phyloP scores from a whole-genome alignment of 2,888 invertebrate species.

The Nasonia oneida region DNA sequence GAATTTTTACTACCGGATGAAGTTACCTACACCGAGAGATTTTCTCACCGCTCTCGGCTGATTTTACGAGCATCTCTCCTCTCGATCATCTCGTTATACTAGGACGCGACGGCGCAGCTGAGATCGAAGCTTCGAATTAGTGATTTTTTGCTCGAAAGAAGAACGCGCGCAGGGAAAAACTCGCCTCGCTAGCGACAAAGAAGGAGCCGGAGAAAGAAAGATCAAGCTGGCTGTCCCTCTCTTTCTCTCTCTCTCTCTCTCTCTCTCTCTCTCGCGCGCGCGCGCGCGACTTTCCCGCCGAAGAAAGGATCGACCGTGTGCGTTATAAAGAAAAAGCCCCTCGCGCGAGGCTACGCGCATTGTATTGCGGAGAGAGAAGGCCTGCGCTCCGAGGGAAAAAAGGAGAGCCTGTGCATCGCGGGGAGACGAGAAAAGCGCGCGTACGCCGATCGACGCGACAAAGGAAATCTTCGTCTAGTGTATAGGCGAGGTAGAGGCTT shows the following conservation, averaged over 20 bases:
- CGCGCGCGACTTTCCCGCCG: constrained; percentile 36
- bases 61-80: background rate
- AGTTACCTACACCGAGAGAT: background rate
- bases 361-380: background rate
- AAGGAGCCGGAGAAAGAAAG: constrained; percentile 15
- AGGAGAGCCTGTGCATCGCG: background rate
- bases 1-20: constrained; percentile 49
- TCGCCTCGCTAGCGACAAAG: background rate
- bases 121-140: background rate
- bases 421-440: background rate
- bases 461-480: constrained; percentile 44
- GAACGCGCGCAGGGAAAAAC: background rate
- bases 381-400: background rate
- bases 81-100: too few species aligned
- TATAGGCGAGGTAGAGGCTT: background rate
- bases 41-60: background rate
- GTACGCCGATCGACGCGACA: constrained; percentile 40
- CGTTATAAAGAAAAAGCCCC: constrained; percentile 6
- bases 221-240: constrained; percentile 14
- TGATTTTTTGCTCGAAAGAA: background rate
- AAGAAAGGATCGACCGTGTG: background rate
- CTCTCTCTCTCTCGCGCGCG: too few species aligned
- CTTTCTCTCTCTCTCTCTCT: background rate
- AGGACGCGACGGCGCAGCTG: background rate
- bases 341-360: background rate